Evolutionary conservation across 2,797 vertebrate species (phyloP).

Genomic region (Eutrigla gurnardus): DNA sequence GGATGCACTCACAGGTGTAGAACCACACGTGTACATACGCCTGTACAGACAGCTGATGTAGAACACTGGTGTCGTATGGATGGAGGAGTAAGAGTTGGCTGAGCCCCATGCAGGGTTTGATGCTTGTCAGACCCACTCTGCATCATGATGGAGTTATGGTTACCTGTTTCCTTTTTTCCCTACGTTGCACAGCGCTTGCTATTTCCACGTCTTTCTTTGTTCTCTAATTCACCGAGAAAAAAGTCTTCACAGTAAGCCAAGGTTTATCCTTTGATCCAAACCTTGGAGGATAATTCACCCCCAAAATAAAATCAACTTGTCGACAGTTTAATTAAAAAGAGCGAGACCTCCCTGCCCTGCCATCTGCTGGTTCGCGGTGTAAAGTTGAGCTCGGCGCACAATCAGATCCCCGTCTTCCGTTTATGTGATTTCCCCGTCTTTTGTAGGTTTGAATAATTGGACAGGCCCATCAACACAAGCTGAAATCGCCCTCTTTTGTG

Average conservation of each 20-base stretch:
- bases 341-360: conserved; percentile 55
- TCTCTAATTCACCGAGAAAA: conserved; percentile 66
- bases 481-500: conserved; percentile 40
- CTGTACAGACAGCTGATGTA: conserved; percentile 11
- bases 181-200: conserved; percentile 54
- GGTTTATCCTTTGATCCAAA: conserved; percentile 82
- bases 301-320: conserved; percentile 78
- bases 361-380: conserved; percentile 57
- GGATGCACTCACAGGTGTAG: conserved; percentile 26
- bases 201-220: conserved; percentile 74
- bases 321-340: conserved; percentile 81
- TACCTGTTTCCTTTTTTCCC: conserved; percentile 52
- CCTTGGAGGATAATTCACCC: conserved; percentile 74
- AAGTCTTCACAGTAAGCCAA: conserved; percentile 69
- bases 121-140: conserved; percentile 71
- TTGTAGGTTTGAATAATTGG: conserved; percentile 68
- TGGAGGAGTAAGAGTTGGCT: conserved; percentile 40
- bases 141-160: conserved; percentile 60
- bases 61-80: conserved; percentile 8
- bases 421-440: conserved; percentile 47
- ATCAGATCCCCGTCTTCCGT: conserved; percentile 46
- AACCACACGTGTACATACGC: conserved; percentile 11
- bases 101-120: conserved; percentile 53
- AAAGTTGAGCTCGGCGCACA: conserved; percentile 42
- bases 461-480: conserved; percentile 56